Evolutionary conservation across 1,140 invertebrate species (phyloP), one percentile per base, ranked within the genome.

Genomic region (Calycopis cecrops): DNA sequence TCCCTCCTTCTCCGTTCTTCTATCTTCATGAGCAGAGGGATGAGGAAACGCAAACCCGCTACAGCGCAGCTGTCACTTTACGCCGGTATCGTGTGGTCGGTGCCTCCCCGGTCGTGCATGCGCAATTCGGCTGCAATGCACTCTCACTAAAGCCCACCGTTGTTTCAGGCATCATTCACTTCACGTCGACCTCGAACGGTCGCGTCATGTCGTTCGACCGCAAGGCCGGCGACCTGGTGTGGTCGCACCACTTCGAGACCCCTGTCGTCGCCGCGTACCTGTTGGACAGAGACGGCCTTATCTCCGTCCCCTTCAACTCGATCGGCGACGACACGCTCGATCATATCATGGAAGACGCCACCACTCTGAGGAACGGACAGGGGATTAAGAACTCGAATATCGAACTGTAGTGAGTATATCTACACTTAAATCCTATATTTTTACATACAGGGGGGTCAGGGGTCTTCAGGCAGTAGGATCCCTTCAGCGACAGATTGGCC

Each of bases 181-280:
- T 98, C 73, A 92, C 96, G 2, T 95, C 94, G 0, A 97, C 95
- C 67, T 96, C 95, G n/a, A 94, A 91, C 65, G 97, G 97, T 0
- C 89, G 92, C 51, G 89, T 97, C 34, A 91, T 97, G 35, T 97
- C 96, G 0, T 89, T 96, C 42, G 91, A 95, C 71, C 86, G 92
- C 52, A 90, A 91, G 64, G 88, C 91, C 57, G 95, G 95, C 0
- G 91, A 92, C 58, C 88, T 96, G 34, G 78, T 97, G 7, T 99
- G 97, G 97, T 91, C 96, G 67, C 89, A 91, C 12, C 92, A 98
- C 77, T 92, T 97, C 48, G 92, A 92, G 48, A 97, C 96, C 59
- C 97, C 98, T 2, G 92, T 99, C 1, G 94, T 99, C 48, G 97
- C 95, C 0, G 92, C 97, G 55, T 99, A 98, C 82, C 86, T 93